A percentile compares a stretch with the other conserved stretches of the same genome.
Evolutionary conservation across 1,140 invertebrate genomes (phyloP).

Genomic region (Aphelinus certus): DNA sequence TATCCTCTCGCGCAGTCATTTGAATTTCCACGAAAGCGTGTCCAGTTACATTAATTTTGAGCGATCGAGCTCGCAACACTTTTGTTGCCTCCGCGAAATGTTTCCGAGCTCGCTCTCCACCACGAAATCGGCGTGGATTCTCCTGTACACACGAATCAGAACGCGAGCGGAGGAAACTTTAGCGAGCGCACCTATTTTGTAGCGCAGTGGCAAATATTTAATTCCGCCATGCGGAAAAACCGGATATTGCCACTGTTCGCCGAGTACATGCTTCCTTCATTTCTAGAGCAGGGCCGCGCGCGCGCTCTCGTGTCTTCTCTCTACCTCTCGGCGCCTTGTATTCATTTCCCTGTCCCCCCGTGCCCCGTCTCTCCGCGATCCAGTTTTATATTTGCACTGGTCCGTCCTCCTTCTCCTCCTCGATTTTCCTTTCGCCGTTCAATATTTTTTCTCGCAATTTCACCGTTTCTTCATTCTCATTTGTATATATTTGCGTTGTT

Average conservation of each 20-base stretch:
- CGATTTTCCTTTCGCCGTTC: neutral
- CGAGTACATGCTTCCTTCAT: neutral
- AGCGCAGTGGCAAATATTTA: conserved; percentile 45
- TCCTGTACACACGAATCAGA: too few relatives aligned
- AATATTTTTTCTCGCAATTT: neutral
- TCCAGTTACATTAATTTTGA: too few relatives aligned
- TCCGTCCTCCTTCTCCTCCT: neutral
- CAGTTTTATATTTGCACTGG: conserved; percentile 18
- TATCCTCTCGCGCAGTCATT: too few relatives aligned
- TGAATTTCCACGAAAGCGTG: too few relatives aligned
- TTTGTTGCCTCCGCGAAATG: too few relatives aligned
- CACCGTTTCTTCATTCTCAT: neutral
- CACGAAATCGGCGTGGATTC: too few relatives aligned
- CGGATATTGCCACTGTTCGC: conserved; percentile 44
- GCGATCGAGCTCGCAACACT: too few relatives aligned
- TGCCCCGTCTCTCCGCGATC: neutral
- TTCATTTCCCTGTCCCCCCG: neutral
- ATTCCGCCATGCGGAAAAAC: conserved; percentile 44
- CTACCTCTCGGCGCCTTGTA: too few relatives aligned
- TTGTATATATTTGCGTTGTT: neutral
- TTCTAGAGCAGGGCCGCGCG: neutral
- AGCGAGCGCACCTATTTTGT: neutral
- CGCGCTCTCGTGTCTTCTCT: too few relatives aligned
- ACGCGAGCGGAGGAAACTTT: too few relatives aligned
- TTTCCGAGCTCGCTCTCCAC: too few relatives aligned